These are phyloP conservation scores for Mormyrus hasselquistii DNA, from an alignment of 2,797 vertebrate genomes.

Conservation along the genomic window DNA sequence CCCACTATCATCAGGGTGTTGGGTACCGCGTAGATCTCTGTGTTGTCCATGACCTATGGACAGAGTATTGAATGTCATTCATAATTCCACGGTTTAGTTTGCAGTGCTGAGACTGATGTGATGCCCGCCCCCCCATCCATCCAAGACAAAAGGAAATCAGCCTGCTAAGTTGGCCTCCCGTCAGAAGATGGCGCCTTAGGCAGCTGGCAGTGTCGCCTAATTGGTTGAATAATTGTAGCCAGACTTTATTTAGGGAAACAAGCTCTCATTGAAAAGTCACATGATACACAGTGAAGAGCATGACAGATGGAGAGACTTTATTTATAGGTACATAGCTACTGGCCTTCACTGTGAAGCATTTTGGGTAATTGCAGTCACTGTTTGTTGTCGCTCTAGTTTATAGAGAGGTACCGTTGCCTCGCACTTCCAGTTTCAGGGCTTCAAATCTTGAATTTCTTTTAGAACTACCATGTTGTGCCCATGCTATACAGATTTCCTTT, in stretches of 20 bases:
- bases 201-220: not conserved
- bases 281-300: not conserved
- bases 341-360: not conserved
- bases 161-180: not conserved
- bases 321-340: not conserved
- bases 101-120: not conserved
- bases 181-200: not conserved
- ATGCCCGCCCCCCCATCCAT: not conserved
- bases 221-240: not conserved
- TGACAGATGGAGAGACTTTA: not conserved
- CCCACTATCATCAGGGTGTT: conserved; percentile 71
- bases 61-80: not conserved
- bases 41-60: conserved; percentile 69
- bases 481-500: not conserved
- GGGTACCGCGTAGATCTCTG: conserved; percentile 68
- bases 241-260: not conserved
- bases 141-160: not conserved
- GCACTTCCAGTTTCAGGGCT: not conserved
- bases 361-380: not conserved
- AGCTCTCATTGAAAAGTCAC: not conserved
- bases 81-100: not conserved
- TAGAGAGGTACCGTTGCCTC: not conserved
- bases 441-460: not conserved
- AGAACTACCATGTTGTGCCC: not conserved
- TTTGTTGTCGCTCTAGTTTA: not conserved